These are phyloP conservation scores for Crocallis elinguaria DNA, from an alignment of 2,888 invertebrate genomes.

Conservation along the genomic window DNA sequence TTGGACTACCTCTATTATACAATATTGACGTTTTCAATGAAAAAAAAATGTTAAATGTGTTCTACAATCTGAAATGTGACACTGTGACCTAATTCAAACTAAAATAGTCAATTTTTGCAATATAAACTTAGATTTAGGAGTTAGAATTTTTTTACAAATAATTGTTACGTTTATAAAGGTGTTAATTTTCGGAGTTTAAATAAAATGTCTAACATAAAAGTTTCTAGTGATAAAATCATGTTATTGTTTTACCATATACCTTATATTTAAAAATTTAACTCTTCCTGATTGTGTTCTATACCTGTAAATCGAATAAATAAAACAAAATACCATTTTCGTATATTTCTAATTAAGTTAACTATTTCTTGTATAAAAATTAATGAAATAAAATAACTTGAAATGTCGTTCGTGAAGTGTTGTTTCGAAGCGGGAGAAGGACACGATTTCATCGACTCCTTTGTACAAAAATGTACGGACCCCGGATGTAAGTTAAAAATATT, in stretches of 20 bases:
- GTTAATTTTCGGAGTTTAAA: slow-evolving; percentile 7
- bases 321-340: background rate
- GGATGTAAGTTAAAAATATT: slow-evolving; percentile 88
- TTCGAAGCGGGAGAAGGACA: slow-evolving; percentile 90
- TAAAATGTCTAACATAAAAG: background rate
- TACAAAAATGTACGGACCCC: slow-evolving; percentile 92
- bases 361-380: background rate
- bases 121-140: background rate
- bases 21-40: slow-evolving; percentile 60
- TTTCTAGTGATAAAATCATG: slow-evolving; percentile 35
- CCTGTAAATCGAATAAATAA: background rate
- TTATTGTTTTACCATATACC: slow-evolving; percentile 33
- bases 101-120: slow-evolving; percentile 10
- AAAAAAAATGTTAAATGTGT: slow-evolving; percentile 43
- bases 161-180: slow-evolving; percentile 2
- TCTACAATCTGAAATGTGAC: slow-evolving; percentile 60
- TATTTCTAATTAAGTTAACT: background rate
- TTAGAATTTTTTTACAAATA: background rate
- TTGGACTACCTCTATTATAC: slow-evolving; percentile 44
- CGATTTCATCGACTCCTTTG: slow-evolving; percentile 90
- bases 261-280: slow-evolving; percentile 23
- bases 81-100: slow-evolving; percentile 57
- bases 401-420: slow-evolving; percentile 91
- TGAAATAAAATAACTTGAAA: slow-evolving; percentile 46
- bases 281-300: slow-evolving; percentile 8